phyloP scores from a whole-genome alignment of 2,113 vertebrate genomes.

The Crotalus horridus region DNA sequence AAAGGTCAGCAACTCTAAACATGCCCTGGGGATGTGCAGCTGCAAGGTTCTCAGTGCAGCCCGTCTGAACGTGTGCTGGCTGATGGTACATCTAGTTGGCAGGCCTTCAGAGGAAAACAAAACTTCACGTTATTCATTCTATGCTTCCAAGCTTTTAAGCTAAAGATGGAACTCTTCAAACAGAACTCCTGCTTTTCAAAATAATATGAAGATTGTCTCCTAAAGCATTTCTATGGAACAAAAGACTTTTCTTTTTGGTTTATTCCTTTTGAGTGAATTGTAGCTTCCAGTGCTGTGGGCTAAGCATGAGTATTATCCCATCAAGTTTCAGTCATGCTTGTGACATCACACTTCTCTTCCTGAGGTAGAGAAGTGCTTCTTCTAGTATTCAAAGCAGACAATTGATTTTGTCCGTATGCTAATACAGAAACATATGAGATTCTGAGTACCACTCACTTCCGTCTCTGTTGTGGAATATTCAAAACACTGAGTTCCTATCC shows the following conservation, averaged over 20 bases:
- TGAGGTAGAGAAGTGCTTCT: background rate
- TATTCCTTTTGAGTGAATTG: background rate
- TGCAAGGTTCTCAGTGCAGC: background rate
- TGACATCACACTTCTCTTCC: background rate
- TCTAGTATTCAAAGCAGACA: no score
- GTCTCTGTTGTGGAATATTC: background rate
- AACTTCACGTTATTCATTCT: background rate
- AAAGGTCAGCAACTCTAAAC: background rate
- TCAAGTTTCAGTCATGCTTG: background rate
- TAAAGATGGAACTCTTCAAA: constrained; percentile 20
- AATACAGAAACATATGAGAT: background rate
- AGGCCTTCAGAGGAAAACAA: background rate
- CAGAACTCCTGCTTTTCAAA: background rate
- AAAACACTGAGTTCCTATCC: background rate
- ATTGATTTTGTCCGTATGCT: background rate
- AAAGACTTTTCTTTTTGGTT: background rate
- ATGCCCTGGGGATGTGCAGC: background rate
- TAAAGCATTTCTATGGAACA: background rate
- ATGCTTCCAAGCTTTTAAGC: background rate
- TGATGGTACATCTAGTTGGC: background rate
- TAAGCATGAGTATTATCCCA: background rate
- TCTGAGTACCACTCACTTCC: background rate
- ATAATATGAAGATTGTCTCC: background rate
- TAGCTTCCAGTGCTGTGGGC: background rate
- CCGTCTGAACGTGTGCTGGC: background rate